Conservation (phyloP, 2,113 vertebrate species). For the Oreochromis niloticus region DNA sequence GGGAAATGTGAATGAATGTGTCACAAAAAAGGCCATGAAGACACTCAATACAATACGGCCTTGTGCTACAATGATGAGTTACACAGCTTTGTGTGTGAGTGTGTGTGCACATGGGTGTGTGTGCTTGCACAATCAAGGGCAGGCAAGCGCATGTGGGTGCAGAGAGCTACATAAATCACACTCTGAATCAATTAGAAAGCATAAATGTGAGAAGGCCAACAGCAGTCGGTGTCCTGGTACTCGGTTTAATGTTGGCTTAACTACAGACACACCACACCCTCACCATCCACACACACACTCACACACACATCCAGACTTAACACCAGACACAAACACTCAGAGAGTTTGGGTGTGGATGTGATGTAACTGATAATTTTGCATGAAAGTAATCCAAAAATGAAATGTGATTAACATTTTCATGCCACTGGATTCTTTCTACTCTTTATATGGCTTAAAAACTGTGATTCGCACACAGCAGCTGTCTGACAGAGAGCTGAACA, state of each 20-base stretch:
- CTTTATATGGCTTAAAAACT: not conserved
- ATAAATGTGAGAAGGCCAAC: constrained; percentile 31
- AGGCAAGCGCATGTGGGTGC: constrained; percentile 15
- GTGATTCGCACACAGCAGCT: not conserved
- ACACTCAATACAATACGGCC: constrained; percentile 39
- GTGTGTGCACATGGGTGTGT: not conserved
- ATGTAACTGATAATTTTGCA: constrained; percentile 17
- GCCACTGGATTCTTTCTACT: not conserved
- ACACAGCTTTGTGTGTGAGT: not conserved
- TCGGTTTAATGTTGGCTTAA: not conserved
- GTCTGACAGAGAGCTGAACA: not conserved
- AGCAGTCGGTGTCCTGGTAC: not conserved
- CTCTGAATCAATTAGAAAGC: constrained; percentile 43
- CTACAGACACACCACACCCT: constrained; percentile 37
- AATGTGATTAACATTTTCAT: not conserved
- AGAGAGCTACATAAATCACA: constrained; percentile 35
- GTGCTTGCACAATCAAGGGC: not conserved
- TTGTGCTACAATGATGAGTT: constrained; percentile 44
- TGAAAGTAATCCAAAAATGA: constrained; percentile 33
- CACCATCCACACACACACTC: not conserved
- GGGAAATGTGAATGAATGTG: constrained; percentile 61
- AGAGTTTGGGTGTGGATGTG: constrained; percentile 7
- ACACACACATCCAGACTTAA: not conserved
- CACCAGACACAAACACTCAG: not conserved
- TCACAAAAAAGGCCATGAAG: constrained; percentile 33